Conservation (phyloP, 2,888 invertebrate genomes). For the Prosopocoilus inquinatus region DNA sequence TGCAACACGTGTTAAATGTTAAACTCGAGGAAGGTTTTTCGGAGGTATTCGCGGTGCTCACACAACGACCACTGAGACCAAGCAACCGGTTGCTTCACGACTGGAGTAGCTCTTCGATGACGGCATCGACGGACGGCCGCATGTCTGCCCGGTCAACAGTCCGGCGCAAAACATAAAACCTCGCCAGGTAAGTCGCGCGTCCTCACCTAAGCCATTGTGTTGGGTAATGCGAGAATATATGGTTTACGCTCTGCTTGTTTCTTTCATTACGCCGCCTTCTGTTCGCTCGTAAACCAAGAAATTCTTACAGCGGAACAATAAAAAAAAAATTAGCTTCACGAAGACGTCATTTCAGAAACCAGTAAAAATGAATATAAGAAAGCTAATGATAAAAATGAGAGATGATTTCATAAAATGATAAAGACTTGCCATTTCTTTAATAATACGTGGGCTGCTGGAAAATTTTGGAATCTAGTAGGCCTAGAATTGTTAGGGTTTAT, state of each 20-base stretch:
- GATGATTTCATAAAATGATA: too few relatives aligned
- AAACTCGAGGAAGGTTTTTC: too few relatives aligned
- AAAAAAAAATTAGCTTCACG: too few relatives aligned
- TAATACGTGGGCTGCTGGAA: too few relatives aligned
- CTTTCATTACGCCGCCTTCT: conserved; percentile 1
- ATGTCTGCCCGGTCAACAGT: conserved; percentile 31
- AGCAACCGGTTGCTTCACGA: conserved; percentile 36
- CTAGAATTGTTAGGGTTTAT: too few relatives aligned
- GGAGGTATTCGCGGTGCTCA: not conserved
- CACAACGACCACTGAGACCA: conserved; percentile 28
- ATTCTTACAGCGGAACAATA: too few relatives aligned
- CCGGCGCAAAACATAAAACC: conserved; percentile 30
- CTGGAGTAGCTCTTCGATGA: conserved; percentile 20
- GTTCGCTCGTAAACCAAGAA: not conserved
- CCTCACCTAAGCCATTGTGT: conserved; percentile 5
- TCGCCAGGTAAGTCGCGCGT: conserved; percentile 32
- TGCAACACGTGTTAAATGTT: too few relatives aligned
- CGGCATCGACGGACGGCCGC: conserved; percentile 23
- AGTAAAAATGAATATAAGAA: too few relatives aligned
- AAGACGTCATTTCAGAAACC: too few relatives aligned
- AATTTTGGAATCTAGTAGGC: too few relatives aligned
- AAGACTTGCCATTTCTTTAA: too few relatives aligned
- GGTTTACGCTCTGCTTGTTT: conserved; percentile 3
- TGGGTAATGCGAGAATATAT: conserved; percentile 8
- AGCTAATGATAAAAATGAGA: too few relatives aligned